phyloP scores from a whole-genome alignment of 1,140 invertebrate genomes.

The Cydia splendana region DNA sequence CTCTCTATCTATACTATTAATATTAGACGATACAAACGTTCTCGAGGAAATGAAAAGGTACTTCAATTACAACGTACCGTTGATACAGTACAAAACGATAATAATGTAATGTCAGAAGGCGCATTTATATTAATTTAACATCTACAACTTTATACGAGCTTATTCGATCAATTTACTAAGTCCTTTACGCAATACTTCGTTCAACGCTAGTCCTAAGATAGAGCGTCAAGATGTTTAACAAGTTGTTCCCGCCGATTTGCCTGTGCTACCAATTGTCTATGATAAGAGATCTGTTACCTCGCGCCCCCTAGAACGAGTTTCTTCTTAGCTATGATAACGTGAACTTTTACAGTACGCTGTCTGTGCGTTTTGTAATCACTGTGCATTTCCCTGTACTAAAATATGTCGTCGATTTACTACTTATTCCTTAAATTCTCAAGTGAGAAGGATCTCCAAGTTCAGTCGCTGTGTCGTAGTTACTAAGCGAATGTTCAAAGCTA shows the following conservation, averaged over 20 bases:
- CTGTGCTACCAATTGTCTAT: constrained; percentile 44
- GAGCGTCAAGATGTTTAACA: constrained; percentile 63
- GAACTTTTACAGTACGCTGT: constrained; percentile 30
- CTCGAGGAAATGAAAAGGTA: constrained; percentile 38
- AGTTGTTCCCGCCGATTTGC: constrained; percentile 70
- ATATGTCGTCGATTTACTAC: constrained; percentile 44
- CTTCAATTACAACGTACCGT: constrained; percentile 45
- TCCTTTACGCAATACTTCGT: constrained; percentile 60
- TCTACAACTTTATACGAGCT: constrained; percentile 60
- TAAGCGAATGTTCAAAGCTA: background rate
- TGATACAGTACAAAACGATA: constrained; percentile 43
- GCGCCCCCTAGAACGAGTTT: background rate
- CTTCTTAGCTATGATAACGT: background rate
- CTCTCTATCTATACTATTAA: constrained; percentile 55
- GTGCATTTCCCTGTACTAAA: constrained; percentile 58
- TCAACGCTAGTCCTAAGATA: constrained; percentile 64
- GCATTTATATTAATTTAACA: constrained; percentile 62
- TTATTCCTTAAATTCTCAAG: constrained; percentile 42
- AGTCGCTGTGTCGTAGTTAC: constrained; percentile 2
- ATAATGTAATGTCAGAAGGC: constrained; percentile 67
- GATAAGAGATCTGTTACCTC: constrained; percentile 11
- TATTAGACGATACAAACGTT: constrained; percentile 47
- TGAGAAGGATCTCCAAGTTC: background rate
- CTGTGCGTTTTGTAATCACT: constrained; percentile 48
- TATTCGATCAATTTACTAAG: constrained; percentile 50